Base-by-base conservation (phyloP, 2,888 invertebrate species). In the Cyaniris semiargus region DNA sequence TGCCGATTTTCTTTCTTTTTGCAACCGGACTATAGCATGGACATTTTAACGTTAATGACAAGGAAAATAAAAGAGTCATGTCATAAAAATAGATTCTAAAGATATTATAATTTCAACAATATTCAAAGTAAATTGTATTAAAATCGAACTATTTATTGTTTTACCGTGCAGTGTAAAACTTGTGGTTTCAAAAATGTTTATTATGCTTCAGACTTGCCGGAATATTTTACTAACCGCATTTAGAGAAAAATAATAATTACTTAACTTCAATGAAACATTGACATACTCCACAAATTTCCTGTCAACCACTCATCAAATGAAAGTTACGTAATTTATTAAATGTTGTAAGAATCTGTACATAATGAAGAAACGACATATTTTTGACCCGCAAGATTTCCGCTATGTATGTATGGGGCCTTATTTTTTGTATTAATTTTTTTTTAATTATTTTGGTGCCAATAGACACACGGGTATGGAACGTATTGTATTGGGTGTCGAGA, bases 391-490 rank as follows among this genome's bases (percentile, higher is more conserved):
- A 21, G 23, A 21, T 60, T 60, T n/a, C 60, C 23, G 21, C 60
- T 60, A 58, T 21, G 58, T 66, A n/a, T 66, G 27, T 6, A 1
- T 3, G 48, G 48, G 48, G 48, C 18, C 13, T 53, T 53, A 53
- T 53, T 15, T 48, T 18, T 53, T 53, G 18, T 44, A 18, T 53
- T 5, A 3, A 48, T 18, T 18, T 53, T 53, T 53, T 48, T 38
- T 38, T 7, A 3, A 7, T 7, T 38, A 3, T 38, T 6, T 27
- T 27, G 78, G 78, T 78, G 85, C 83, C 83, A 84, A 83, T 83
- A 81, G 78, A 78, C 13, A 86, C 87, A 87, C 87, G 87, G 87
- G 88, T 87, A 85, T 82, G 86, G 84, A 86, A 87, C 83, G 88
- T 91, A 90, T 90, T 86, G 85, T 86, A 77, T 80, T 79, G 79